A percentile compares a stretch with the other conserved stretches of the same genome.
Evolutionary conservation across 2,797 vertebrate species (phyloP).

Genomic region (Toxotes lorentzi): DNA sequence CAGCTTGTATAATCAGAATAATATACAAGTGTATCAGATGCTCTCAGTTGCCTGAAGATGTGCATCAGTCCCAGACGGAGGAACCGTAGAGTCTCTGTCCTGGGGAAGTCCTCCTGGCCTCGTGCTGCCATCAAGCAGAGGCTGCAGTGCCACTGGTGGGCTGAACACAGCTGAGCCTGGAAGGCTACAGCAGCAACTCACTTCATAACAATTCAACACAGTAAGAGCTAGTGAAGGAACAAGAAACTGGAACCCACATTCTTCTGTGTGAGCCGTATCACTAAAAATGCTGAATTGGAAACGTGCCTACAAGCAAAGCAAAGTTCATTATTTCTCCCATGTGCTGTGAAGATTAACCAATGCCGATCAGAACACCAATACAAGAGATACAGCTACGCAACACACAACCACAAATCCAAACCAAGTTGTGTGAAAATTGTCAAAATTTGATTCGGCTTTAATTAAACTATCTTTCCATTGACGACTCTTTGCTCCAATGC

Average conservation of each 20-base stretch:
- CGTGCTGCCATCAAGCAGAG: constrained; percentile 19
- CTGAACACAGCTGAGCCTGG: constrained; percentile 31
- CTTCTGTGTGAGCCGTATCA: neutral
- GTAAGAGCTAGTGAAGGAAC: constrained; percentile 22
- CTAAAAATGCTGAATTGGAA: constrained; percentile 9
- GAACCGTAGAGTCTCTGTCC: constrained; percentile 24
- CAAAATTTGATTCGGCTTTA: neutral
- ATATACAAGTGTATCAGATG: constrained; percentile 54
- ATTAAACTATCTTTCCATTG: neutral
- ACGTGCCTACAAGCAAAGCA: neutral
- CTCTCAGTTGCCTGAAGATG: constrained; percentile 42
- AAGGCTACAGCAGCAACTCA: constrained; percentile 49
- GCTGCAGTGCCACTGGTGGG: constrained; percentile 38
- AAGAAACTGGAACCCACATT: constrained; percentile 12
- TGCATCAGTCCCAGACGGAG: constrained; percentile 35
- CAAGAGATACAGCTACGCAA: neutral
- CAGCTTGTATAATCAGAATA: constrained; percentile 55
- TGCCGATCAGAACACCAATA: neutral
- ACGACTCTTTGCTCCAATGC: neutral
- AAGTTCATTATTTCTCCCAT: neutral
- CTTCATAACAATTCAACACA: constrained; percentile 48
- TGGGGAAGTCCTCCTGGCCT: constrained; percentile 36
- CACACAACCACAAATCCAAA: neutral
- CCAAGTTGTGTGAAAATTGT: neutral
- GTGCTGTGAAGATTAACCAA: neutral